Conservation (phyloP, 2,113 vertebrate genomes). For the Hippocampus abdominalis region DNA sequence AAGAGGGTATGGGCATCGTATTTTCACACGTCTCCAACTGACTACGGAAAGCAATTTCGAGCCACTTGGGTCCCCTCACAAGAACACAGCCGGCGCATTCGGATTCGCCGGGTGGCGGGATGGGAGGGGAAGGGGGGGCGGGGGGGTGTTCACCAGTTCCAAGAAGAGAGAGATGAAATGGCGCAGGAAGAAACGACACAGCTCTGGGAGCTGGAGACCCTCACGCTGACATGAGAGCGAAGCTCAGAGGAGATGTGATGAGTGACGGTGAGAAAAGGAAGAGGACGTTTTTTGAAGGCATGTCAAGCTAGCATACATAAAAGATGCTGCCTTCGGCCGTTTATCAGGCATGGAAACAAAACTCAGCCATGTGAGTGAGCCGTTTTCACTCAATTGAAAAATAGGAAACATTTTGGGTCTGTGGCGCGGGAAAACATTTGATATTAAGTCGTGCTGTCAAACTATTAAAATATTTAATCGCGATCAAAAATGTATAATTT, state of each 20-base stretch:
- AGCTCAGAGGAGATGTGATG: background rate
- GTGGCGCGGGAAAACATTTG: background rate
- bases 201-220: too few relatives aligned
- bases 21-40: slow-evolving; percentile 23
- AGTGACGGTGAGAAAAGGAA: background rate
- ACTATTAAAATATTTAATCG: too few relatives aligned
- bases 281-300: background rate
- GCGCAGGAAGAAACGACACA: too few relatives aligned
- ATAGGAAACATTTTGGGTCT: background rate
- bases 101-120: background rate
- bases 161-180: background rate
- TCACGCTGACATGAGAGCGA: too few relatives aligned
- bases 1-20: background rate
- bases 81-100: background rate
- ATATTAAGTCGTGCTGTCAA: too few relatives aligned
- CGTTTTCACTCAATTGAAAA: background rate
- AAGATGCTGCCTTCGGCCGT: too few relatives aligned
- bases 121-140: too few relatives aligned
- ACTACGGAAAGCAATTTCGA: slow-evolving; percentile 46
- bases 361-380: background rate
- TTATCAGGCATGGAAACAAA: background rate
- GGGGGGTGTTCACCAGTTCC: background rate
- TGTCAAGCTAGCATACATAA: background rate
- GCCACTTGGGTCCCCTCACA: slow-evolving; percentile 4
- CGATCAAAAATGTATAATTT: too few relatives aligned